Evolutionary conservation across 1,140 invertebrate species (phyloP), one percentile per base, ranked within the genome.

Genomic region (Solenopsis invicta): DNA sequence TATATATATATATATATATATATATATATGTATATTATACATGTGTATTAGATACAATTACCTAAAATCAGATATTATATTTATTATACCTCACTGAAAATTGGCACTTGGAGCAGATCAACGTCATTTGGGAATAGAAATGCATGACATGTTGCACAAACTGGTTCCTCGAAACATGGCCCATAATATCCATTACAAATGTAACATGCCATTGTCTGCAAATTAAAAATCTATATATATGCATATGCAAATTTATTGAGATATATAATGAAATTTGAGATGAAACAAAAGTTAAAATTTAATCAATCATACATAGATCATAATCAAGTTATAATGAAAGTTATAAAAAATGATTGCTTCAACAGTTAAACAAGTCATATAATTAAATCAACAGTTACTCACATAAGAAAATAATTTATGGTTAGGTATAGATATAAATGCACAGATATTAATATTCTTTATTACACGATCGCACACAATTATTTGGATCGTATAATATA

Each of bases 161-260:
- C 96, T 24, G 98, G 98, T 93, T 99, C 98, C 24, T 97, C 98
- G 94, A 98, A 99, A 95, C 97, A 98, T 1, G 98, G 98, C 1
- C 98, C 98, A 95, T 99, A 99, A 94, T 98, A 99, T 37, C 98
- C 98, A 96, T 98, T 97, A 93, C 98, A 99, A 78, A 98, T 96
- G 92, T 97, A 97, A 94, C 98, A 99, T 16, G 96, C 95, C 5
- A 95, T 93, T 91, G 96, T 96, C 97, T 97, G 93, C 69, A 96
- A 82, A 81, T 74, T 72, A 61, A 61, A 16, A 37, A 29, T 18
- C 54, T 13, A 24, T 0, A 52, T 16, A 34, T 34, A n/a, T 2
- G 8, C 29, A 34, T 5, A 64, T 59, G 41, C 66, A 18, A 37
- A 41, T 16, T 85, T 66, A 48, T 48, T 18, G 13, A 64, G 21